Evolutionary conservation across 2,888 invertebrate genomes (phyloP).

Genomic region (Noctua comes): DNA sequence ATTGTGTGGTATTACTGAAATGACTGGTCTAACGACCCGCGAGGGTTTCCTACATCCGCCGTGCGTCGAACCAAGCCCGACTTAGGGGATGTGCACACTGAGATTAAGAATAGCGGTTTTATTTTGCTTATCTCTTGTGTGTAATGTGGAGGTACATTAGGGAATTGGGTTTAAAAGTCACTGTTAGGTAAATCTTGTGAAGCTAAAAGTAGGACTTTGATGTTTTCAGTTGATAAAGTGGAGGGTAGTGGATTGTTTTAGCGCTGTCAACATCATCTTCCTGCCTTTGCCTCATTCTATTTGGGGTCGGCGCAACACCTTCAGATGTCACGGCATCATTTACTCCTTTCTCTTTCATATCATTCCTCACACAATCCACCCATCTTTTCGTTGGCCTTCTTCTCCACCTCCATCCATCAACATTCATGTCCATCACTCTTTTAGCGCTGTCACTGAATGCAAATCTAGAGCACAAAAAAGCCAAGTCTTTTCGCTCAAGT

Average conservation of each 20-base stretch:
- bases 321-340: no score
- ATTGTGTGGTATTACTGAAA: slow-evolving; percentile 42
- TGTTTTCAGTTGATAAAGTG: neutral
- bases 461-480: neutral
- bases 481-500: neutral
- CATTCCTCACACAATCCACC: no score
- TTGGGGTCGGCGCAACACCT: no score
- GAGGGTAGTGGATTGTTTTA: neutral
- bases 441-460: neutral
- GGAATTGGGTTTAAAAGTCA: slow-evolving; percentile 20
- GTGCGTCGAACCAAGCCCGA: slow-evolving; percentile 43
- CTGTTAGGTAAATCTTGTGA: neutral
- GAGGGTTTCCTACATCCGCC: slow-evolving; percentile 50
- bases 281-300: no score
- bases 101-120: slow-evolving; percentile 33
- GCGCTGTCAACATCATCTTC: neutral
- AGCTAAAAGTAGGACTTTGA: neutral
- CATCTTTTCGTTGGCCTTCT: no score
- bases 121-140: slow-evolving; percentile 27
- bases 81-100: slow-evolving; percentile 42
- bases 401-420: no score
- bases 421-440: no score
- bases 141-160: slow-evolving; percentile 30
- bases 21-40: slow-evolving; percentile 58
- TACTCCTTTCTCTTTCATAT: no score